phyloP scores from a whole-genome alignment of 2,888 invertebrate species.

The Tyria jacobaeae region DNA sequence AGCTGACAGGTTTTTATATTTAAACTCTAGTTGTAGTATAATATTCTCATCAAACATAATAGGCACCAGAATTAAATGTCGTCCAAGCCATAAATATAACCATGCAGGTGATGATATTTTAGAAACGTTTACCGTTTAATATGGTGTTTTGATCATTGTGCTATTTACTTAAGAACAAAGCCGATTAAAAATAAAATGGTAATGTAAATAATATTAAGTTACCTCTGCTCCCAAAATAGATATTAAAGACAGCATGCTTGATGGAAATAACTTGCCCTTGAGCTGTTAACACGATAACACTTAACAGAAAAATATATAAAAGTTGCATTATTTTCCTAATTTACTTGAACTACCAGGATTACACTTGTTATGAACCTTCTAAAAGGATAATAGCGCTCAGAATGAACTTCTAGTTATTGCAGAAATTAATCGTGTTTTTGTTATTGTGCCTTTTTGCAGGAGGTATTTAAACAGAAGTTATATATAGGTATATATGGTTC shows the following conservation, averaged over 20 bases:
- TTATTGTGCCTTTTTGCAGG: neutral
- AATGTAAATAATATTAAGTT: neutral
- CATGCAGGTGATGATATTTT: no score
- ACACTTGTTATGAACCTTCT: neutral
- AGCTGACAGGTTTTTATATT: no score
- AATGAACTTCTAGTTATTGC: neutral
- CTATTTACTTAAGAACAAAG: no score
- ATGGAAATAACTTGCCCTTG: neutral
- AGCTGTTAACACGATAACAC: neutral
- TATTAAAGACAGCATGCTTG: neutral
- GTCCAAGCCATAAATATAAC: no score
- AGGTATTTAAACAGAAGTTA: neutral
- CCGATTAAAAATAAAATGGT: neutral
- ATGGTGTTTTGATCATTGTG: no score
- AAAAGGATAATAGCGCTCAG: neutral
- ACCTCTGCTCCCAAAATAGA: slow-evolving; percentile 1
- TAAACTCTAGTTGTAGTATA: no score
- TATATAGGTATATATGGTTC: neutral
- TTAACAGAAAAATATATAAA: neutral
- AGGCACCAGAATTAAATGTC: no score
- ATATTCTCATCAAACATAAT: no score
- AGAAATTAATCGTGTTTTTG: no score
- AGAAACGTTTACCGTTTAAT: no score
- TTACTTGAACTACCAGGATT: neutral
- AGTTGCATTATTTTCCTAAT: neutral